Evolutionary conservation across 2,113 vertebrate species (phyloP).

Genomic region (Gopherus flavomarginatus): DNA sequence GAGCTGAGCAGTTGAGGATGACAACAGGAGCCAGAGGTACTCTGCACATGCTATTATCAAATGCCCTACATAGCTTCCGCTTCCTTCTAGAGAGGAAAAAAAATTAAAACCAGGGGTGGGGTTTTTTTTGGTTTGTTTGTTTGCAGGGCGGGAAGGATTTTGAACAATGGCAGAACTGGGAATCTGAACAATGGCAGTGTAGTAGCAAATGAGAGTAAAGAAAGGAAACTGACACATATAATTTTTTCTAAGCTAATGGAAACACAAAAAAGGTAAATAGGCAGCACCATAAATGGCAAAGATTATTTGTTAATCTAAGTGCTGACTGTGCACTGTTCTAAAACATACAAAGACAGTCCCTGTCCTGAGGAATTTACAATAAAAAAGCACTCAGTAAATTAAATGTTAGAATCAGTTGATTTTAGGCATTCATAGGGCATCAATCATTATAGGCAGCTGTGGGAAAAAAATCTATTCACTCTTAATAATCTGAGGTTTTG

Average conservation of each 20-base stretch:
- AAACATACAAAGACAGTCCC: not conserved
- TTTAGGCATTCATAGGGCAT: not conserved
- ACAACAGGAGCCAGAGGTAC: not conserved
- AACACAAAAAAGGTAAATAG: not conserved
- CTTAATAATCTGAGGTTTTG: not conserved
- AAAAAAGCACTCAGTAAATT: slow-evolving; percentile 3
- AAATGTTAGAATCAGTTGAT: not conserved
- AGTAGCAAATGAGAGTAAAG: not conserved
- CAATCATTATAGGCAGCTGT: not conserved
- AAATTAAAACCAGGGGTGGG: not conserved
- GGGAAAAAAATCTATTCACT: not conserved
- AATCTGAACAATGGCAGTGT: fast-evolving
- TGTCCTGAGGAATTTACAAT: not conserved
- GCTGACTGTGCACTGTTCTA: not conserved
- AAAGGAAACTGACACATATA: not conserved
- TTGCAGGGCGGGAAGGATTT: not conserved
- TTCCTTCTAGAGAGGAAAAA: not conserved
- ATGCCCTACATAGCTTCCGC: not conserved
- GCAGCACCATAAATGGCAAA: not conserved
- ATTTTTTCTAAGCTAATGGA: not conserved
- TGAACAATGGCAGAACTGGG: not conserved
- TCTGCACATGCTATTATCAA: not conserved
- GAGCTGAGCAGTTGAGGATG: not conserved
- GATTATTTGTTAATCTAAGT: not conserved
- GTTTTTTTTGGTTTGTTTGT: not conserved